These are phyloP conservation scores for Siderastrea siderea DNA, from an alignment of 92 coral and sea anemone genomes.

Conservation along the genomic window DNA sequence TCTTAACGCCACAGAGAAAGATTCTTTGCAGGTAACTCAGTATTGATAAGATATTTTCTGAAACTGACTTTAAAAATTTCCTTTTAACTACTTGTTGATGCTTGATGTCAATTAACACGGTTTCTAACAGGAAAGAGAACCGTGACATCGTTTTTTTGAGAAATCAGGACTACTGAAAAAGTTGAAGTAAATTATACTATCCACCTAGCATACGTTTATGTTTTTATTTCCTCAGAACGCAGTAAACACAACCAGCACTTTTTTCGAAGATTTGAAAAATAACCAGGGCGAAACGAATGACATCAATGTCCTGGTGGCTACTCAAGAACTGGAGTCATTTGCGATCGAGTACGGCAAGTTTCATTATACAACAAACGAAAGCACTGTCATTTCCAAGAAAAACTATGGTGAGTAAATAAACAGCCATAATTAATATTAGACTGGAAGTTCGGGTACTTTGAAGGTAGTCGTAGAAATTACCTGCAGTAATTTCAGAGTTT, in stretches of 20 bases:
- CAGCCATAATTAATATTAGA: too few relatives aligned
- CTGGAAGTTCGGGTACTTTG: too few relatives aligned
- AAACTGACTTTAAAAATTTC: too few relatives aligned
- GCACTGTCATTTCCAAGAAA: background rate
- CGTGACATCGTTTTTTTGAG: too few relatives aligned
- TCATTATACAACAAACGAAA: slow-evolving; percentile 14
- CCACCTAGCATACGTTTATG: background rate
- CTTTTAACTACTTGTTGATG: too few relatives aligned
- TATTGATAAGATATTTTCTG: too few relatives aligned
- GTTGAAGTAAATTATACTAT: background rate
- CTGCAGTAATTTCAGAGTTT: too few relatives aligned
- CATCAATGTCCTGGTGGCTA: slow-evolving; percentile 12
- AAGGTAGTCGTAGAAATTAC: too few relatives aligned
- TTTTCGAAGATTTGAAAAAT: background rate
- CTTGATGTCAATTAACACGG: too few relatives aligned
- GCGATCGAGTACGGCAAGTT: background rate
- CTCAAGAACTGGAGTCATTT: slow-evolving; percentile 7
- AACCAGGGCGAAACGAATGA: background rate
- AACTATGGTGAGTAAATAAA: background rate
- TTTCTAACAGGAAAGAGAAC: too few relatives aligned
- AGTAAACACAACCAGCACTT: background rate
- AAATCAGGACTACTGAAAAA: background rate
- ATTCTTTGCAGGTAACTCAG: slow-evolving; percentile 23
- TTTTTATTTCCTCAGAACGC: background rate
- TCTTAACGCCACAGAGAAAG: background rate